Evolutionary conservation across 2,113 vertebrate genomes (phyloP).

Genomic region (Microtus richardsoni): DNA sequence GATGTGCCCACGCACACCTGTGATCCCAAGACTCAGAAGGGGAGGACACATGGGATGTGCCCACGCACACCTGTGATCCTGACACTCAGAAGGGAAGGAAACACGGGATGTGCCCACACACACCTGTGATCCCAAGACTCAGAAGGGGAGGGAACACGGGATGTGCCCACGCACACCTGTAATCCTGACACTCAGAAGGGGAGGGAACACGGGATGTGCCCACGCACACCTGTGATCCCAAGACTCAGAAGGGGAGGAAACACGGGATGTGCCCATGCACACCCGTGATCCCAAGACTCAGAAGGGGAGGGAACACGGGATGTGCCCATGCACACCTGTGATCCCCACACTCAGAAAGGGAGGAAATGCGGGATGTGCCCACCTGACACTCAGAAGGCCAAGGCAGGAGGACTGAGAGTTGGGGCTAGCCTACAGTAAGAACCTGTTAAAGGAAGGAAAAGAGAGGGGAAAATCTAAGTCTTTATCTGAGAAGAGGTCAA

Average conservation of each 20-base stretch:
- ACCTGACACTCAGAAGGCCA: neutral
- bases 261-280: neutral
- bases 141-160: neutral
- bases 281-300: no score
- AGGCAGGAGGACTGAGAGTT: neutral
- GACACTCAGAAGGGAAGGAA: neutral
- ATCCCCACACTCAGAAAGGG: neutral
- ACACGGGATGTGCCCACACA: neutral
- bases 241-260: neutral
- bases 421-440: neutral
- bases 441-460: neutral
- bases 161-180: neutral
- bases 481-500: neutral
- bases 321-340: neutral
- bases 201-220: neutral
- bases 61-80: neutral
- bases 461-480: neutral
- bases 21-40: neutral
- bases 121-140: neutral
- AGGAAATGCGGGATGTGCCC: neutral
- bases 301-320: neutral
- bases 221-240: neutral
- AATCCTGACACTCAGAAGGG: neutral
- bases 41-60: neutral
- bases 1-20: neutral